phyloP scores from a whole-genome alignment of 1,140 invertebrate species.

The Leptinotarsa lineolata region DNA sequence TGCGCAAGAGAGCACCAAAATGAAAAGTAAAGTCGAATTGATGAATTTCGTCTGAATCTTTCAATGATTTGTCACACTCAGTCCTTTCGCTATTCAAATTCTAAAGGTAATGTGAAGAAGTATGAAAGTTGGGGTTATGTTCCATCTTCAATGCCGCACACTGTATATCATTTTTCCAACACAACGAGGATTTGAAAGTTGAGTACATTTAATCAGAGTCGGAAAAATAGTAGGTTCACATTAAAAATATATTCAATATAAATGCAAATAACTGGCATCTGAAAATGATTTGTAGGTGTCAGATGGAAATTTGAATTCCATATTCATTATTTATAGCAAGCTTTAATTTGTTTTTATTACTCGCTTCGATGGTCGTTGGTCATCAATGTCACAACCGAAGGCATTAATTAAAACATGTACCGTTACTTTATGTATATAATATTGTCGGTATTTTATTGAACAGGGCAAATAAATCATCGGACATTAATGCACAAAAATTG shows the following conservation, averaged over 20 bases:
- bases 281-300: neutral
- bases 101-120: too few relatives aligned
- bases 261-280: neutral
- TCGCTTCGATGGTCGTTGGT: neutral
- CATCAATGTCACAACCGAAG: constrained; percentile 8
- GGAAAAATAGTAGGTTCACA: neutral
- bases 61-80: too few relatives aligned
- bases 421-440: constrained; percentile 10
- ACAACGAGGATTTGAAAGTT: too few relatives aligned
- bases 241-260: neutral
- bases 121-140: too few relatives aligned
- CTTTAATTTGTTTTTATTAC: constrained; percentile 16
- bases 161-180: too few relatives aligned
- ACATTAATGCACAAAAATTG: too few relatives aligned
- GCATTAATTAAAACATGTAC: constrained; percentile 12
- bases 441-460: neutral
- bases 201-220: neutral
- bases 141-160: too few relatives aligned
- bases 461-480: too few relatives aligned
- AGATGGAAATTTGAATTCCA: constrained; percentile 3
- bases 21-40: too few relatives aligned
- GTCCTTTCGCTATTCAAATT: too few relatives aligned
- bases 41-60: too few relatives aligned
- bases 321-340: constrained; percentile 4
- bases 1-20: too few relatives aligned